Evolutionary conservation across 2,888 invertebrate species (phyloP).

Genomic region (Lithophane leautieri): DNA sequence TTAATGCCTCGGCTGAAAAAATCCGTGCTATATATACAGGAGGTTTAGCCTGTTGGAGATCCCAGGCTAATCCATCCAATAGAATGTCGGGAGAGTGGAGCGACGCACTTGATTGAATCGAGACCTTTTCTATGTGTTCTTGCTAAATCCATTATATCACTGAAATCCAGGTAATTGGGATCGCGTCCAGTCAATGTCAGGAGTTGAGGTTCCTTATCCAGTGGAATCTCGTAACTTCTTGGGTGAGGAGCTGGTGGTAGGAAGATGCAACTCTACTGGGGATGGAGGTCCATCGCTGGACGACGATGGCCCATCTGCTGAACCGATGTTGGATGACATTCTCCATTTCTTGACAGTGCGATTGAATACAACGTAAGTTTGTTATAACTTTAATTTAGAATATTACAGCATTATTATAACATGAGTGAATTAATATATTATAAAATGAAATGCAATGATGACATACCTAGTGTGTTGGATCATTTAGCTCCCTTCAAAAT

Average conservation of each 20-base stretch:
- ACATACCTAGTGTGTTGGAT: too few species aligned
- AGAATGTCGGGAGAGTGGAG: not conserved
- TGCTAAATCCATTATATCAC: not conserved
- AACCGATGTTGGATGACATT: slow-evolving; percentile 87
- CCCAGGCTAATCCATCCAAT: not conserved
- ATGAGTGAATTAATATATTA: too few species aligned
- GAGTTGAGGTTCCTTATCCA: slow-evolving; percentile 79
- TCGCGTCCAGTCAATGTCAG: slow-evolving; percentile 78
- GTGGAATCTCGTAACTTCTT: slow-evolving; percentile 84
- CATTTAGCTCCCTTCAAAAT: too few species aligned
- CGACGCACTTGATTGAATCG: not conserved
- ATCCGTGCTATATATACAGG: not conserved
- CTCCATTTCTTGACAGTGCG: slow-evolving; percentile 82
- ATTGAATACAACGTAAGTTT: slow-evolving; percentile 86
- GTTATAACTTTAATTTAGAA: not conserved
- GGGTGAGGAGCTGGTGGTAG: slow-evolving; percentile 84
- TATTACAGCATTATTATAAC: too few species aligned
- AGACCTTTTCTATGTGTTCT: not conserved
- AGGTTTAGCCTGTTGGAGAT: not conserved
- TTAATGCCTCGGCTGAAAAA: not conserved
- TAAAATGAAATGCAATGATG: too few species aligned
- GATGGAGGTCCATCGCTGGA: slow-evolving; percentile 80
- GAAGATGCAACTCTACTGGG: slow-evolving; percentile 85
- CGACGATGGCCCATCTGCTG: slow-evolving; percentile 85
- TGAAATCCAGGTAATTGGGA: slow-evolving; percentile 79